Base-by-base conservation (phyloP, 2,113 vertebrate genomes). In the Sterna hirundo region DNA sequence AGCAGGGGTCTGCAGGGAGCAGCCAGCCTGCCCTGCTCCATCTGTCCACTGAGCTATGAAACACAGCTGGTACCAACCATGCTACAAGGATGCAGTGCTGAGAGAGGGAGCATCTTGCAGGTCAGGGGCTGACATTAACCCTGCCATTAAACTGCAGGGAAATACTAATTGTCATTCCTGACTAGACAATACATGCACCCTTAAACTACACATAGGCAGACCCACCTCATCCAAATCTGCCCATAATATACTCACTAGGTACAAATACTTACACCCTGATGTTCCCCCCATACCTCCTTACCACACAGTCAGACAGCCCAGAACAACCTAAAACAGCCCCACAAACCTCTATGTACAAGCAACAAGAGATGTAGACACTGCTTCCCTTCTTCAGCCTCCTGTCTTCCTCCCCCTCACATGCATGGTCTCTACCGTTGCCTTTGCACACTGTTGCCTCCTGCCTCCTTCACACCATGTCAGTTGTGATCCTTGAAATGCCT, bases 311-410 rank as follows among this genome's bases (percentile, higher is more conserved):
- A 88, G 34, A 55, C 19, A 64, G 19, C 32, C 52, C 57, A 66
- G 15, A 92, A 91, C 19, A 92, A 44, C 22, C 14, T 40, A 46
- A 47, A 87, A 57, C 3, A 88, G 21, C 15, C 19, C 19, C 54
- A 30, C n/a, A 81, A 89, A 22, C 16, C 30, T 86, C 19, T 87
- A 38, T 36, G 30, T 61, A 55, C 47, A 8, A 89, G 64, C 34
- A 77, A 65, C 6, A 80, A 71, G 4, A 75, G 30, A 52, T 20
- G 13, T 70, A 77, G 36, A 88, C 29, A 18, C 46, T 34, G 52
- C 88, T 75, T 93, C 40, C n/a, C 46, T 93, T 94, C 95, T 84
- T 93, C 83, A 75, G 3, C 32, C 61, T 92, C 74, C 71, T 57
- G 20, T 83, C 64, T 91, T 96, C 62, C 47, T 82, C 8, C 40